phyloP scores from a whole-genome alignment of 2,113 vertebrate species.

The Eulemur macaco region DNA sequence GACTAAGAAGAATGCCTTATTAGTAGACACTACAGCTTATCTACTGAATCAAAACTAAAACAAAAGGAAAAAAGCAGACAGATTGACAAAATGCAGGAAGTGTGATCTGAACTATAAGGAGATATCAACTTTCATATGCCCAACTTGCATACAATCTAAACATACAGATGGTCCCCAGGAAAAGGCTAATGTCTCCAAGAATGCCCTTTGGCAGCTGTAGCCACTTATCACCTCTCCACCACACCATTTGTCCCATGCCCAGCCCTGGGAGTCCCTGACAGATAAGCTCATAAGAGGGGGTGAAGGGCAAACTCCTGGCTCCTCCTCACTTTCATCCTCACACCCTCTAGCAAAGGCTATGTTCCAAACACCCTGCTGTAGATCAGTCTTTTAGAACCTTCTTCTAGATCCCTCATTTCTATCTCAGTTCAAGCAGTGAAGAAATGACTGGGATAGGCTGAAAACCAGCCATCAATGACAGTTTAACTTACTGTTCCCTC shows the following conservation, averaged over 20 bases:
- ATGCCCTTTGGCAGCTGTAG: neutral
- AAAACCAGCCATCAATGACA: neutral
- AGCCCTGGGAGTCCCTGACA: neutral
- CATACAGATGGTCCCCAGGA: neutral
- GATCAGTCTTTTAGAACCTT: neutral
- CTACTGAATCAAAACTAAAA: constrained; percentile 24
- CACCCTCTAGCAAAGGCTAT: neutral
- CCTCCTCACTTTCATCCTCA: neutral
- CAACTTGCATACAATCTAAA: neutral
- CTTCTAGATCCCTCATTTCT: neutral
- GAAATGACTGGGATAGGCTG: neutral
- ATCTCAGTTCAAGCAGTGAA: neutral
- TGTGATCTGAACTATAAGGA: neutral
- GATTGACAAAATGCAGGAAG: neutral
- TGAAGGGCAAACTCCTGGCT: neutral
- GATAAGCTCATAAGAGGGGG: neutral
- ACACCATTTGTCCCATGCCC: neutral
- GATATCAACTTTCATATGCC: neutral
- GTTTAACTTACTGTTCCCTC: neutral
- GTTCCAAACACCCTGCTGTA: neutral
- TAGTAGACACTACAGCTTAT: neutral
- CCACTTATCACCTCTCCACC: neutral
- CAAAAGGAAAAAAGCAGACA: neutral
- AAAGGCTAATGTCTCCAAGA: neutral
- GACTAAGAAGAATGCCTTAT: neutral